Percentiles rank a stretch among this genome's conserved stretches.
Conservation (phyloP, 23 tunicate species). For the Ascidia mentula region DNA sequence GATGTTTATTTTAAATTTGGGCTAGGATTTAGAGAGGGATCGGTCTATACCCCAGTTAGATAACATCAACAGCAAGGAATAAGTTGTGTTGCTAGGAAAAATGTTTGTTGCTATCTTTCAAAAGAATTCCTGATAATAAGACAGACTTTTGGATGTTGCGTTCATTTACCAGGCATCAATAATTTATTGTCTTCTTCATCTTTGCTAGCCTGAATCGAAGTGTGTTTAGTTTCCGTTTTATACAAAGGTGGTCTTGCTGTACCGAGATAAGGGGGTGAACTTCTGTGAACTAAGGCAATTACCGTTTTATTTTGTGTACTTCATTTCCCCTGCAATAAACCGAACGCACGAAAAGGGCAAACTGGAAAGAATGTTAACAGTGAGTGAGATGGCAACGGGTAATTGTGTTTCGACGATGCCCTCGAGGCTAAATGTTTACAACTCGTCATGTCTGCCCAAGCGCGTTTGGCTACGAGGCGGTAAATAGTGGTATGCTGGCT, state of each 20-base stretch:
- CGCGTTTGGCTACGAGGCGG: neutral
- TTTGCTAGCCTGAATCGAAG: neutral
- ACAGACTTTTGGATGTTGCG: too few species aligned
- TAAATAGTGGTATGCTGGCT: neutral
- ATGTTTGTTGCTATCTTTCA: too few species aligned
- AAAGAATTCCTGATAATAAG: too few species aligned
- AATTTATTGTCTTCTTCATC: neutral
- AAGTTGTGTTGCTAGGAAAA: too few species aligned
- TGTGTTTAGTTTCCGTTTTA: too few species aligned
- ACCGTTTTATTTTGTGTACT: neutral
- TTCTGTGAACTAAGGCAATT: neutral
- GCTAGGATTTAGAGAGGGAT: too few species aligned
- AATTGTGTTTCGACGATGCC: neutral
- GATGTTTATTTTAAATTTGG: too few species aligned
- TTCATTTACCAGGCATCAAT: neutral
- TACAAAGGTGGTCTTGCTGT: too few species aligned
- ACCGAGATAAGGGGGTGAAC: too few species aligned
- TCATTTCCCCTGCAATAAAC: neutral
- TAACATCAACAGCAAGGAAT: too few species aligned
- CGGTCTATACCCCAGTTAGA: too few species aligned
- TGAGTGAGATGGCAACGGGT: neutral
- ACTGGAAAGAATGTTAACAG: neutral
- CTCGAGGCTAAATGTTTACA: neutral
- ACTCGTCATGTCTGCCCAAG: neutral
- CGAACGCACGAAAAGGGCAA: too few species aligned